A percentile compares a stretch with the other conserved stretches of the same genome.
Conservation (phyloP, 2,113 vertebrate species). For the Anoura caudifer region DNA sequence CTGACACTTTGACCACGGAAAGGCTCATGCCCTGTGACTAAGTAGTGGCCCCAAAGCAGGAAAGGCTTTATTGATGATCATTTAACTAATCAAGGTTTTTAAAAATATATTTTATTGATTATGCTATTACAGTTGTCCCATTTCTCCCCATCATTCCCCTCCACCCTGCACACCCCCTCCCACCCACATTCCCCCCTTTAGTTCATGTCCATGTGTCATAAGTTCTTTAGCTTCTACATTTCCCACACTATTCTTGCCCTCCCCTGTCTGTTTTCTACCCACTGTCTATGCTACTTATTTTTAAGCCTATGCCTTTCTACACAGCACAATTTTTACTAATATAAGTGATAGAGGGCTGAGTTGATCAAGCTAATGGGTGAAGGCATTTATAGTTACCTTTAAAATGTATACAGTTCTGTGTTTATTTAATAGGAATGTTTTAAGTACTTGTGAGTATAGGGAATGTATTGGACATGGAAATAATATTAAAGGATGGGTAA, state of each 20-base stretch:
- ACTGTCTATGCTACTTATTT: too few relatives aligned
- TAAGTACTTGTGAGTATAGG: neutral
- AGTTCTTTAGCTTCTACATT: too few relatives aligned
- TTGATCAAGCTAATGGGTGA: neutral
- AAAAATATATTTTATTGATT: too few relatives aligned
- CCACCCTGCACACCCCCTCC: too few relatives aligned
- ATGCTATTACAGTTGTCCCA: too few relatives aligned
- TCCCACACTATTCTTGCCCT: too few relatives aligned
- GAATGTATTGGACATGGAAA: neutral
- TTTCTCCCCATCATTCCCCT: too few relatives aligned
- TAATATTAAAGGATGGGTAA: neutral
- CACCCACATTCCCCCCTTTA: too few relatives aligned
- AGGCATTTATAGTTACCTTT: neutral
- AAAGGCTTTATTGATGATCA: neutral
- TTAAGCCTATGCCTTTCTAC: neutral
- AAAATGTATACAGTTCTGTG: neutral
- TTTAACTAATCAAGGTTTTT: neutral
- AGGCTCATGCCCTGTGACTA: neutral
- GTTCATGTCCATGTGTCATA: too few relatives aligned
- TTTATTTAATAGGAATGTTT: neutral
- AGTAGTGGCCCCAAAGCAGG: neutral
- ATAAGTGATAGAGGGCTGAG: neutral
- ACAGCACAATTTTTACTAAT: neutral
- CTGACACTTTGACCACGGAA: neutral
- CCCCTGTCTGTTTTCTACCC: too few relatives aligned